Conservation (phyloP, 1,140 invertebrate genomes). For the Cataglyphis hispanica region DNA sequence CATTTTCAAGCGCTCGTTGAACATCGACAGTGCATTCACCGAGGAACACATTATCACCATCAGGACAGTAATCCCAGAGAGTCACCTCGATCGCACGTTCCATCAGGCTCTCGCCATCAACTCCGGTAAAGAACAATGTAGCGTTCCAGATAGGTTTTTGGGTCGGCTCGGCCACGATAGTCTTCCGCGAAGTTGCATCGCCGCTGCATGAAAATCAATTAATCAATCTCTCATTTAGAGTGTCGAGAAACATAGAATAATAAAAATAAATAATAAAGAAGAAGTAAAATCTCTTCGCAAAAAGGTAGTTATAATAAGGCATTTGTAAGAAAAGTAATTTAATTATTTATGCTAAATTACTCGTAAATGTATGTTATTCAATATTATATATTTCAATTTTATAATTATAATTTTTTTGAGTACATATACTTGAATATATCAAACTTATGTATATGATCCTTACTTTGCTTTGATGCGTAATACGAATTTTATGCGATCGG, state of each 20-base stretch:
- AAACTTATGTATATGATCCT: constrained; percentile 6
- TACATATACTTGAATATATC: background rate
- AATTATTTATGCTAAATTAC: background rate
- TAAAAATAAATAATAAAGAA: background rate
- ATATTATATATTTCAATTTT: background rate
- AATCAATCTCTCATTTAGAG: constrained; percentile 25
- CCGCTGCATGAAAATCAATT: constrained; percentile 86
- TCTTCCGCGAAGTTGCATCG: constrained; percentile 91
- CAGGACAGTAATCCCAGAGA: constrained; percentile 94
- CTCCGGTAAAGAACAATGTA: constrained; percentile 92
- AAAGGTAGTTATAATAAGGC: too few species aligned
- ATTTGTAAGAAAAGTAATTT: too few species aligned
- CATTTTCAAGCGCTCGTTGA: constrained; percentile 93
- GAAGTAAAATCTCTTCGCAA: background rate
- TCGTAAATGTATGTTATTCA: background rate
- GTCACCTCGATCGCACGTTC: constrained; percentile 94
- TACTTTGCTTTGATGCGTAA: background rate
- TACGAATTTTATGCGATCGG: background rate
- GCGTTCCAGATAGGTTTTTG: constrained; percentile 96
- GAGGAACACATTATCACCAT: constrained; percentile 93
- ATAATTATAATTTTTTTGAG: background rate
- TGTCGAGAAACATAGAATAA: constrained; percentile 4
- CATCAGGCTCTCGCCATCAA: constrained; percentile 92
- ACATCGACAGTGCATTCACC: constrained; percentile 94
- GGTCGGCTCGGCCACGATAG: constrained; percentile 93